Evolutionary conservation across 2,113 vertebrate genomes (phyloP), one percentile per base, ranked within the genome.

Genomic region (Melanerpes aurifrons): DNA sequence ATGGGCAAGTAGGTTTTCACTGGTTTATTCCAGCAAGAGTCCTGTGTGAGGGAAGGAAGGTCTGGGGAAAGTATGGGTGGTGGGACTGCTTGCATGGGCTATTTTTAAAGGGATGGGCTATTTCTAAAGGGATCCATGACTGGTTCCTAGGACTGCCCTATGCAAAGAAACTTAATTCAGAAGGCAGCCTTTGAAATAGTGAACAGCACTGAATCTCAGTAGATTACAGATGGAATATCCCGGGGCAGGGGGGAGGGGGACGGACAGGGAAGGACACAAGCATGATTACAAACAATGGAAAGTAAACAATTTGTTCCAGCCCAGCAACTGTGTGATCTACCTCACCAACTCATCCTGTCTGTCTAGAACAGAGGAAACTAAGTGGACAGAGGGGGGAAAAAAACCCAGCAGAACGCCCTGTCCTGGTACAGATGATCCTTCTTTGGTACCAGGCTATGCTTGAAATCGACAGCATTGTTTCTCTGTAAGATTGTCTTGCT

Each of bases 281-380:
- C 40, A 90, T 79, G 79, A 94, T 93, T 69, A 86, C 86, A 94
- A 96, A 95, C 86, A 94, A 93, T 69, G 93, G 92, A 94, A 96
- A 94, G 91, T 24, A 95, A 96, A 96, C 87, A 95, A 56, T 37
- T 81, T 96, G 93, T 94, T 95, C 96, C 73, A 96, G 72, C 56
- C 69, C 58, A 64, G 80, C 79, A 94, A 94, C 82, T 78, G 56
- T 88, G 92, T 47, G 70, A 56, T 94, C 70, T 94, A 93, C 91
- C 91, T 95, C 93, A 94, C 79, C 83, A 82, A 90, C 47, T 94
- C 91, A 93, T 93, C 94, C 95, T 96, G 95, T 82, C 92, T 93
- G 95, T 86, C 91, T 91, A 94, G 91, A 87, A 83, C 73, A 95
- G 62, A 90, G 94, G 96, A 95, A 96, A 76, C 72, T 64, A 74